Evolutionary conservation across 2,888 invertebrate species (phyloP).

Genomic region (Limnephilus marmoratus): DNA sequence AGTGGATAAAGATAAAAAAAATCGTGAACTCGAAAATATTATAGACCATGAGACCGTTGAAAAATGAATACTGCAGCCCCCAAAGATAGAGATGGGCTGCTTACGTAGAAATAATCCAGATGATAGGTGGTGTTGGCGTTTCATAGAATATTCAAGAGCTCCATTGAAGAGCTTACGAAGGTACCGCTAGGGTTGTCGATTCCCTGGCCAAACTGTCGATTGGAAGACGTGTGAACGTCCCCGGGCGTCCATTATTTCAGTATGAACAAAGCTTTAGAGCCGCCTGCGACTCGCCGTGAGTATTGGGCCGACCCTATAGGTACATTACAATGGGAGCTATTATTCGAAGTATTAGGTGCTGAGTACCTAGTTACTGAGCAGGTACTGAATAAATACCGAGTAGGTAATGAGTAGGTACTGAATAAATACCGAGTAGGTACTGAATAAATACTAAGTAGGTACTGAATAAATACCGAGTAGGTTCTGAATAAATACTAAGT

Average conservation of each 20-base stretch:
- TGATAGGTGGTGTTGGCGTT: not conserved
- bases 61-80: too few species aligned
- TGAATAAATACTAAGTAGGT: too few species aligned
- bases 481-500: too few species aligned
- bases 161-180: not conserved
- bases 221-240: conserved; percentile 22
- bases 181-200: not conserved
- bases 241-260: conserved; percentile 4
- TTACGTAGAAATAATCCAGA: too few species aligned
- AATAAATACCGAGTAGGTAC: too few species aligned
- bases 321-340: not conserved
- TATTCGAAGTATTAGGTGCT: not conserved
- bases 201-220: conserved; percentile 1
- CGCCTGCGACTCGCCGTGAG: not conserved
- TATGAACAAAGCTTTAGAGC: conserved; percentile 32
- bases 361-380: not conserved
- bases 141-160: not conserved
- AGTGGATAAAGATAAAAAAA: too few species aligned
- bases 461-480: too few species aligned
- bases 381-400: not conserved
- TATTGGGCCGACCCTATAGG: not conserved
- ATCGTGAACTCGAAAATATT: too few species aligned
- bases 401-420: not conserved
- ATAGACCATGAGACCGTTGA: too few species aligned
- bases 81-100: too few species aligned